Conservation (phyloP, 1,140 invertebrate genomes). For the Bombus ignitus region DNA sequence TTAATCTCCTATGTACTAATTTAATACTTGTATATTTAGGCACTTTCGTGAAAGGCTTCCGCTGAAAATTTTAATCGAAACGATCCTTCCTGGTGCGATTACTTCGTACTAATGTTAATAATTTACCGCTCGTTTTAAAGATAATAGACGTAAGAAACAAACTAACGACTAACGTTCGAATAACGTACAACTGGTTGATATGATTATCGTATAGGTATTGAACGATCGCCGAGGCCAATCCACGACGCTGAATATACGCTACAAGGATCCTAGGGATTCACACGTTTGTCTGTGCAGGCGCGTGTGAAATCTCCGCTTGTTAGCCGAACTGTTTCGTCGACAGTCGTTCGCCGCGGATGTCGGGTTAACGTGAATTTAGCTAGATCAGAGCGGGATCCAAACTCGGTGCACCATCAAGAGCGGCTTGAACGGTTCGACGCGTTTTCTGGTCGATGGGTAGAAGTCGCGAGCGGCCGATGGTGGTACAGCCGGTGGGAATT, state of each 20-base stretch:
- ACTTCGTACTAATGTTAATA: neutral
- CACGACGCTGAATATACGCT: neutral
- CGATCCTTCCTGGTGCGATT: neutral
- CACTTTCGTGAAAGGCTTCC: too few relatives aligned
- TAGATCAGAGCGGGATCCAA: conserved; percentile 32
- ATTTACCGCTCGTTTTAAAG: neutral
- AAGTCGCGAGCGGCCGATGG: conserved; percentile 8
- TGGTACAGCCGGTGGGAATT: conserved; percentile 36
- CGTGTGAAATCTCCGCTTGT: conserved; percentile 62
- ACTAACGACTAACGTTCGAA: neutral
- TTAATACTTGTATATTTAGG: too few relatives aligned
- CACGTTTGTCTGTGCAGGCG: conserved; percentile 32
- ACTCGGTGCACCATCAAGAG: conserved; percentile 23
- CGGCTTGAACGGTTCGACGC: conserved; percentile 32
- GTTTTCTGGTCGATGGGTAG: conserved; percentile 29
- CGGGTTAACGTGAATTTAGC: conserved; percentile 54
- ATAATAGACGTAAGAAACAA: neutral
- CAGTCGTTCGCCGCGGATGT: conserved; percentile 52
- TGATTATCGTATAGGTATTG: neutral
- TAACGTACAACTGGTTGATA: neutral
- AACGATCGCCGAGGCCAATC: neutral
- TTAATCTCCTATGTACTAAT: too few relatives aligned
- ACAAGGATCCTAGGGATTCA: conserved; percentile 32
- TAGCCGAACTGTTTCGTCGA: conserved; percentile 52
- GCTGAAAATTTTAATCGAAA: neutral